Evolutionary conservation across 2,888 invertebrate species (phyloP).

Genomic region (Malachius bipustulatus): DNA sequence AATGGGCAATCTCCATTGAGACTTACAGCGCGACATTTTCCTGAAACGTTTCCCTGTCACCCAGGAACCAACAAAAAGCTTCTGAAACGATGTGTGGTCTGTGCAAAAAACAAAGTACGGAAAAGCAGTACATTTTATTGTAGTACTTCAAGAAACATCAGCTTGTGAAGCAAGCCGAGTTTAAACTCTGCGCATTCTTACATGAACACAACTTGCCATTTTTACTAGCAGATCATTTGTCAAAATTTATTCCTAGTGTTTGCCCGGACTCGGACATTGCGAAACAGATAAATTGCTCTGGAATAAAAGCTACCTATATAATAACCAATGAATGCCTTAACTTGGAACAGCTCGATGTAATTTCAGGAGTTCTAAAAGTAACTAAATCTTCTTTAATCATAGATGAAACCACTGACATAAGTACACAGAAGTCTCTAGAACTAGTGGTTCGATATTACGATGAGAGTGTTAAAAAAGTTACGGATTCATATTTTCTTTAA

Average conservation of each 20-base stretch:
- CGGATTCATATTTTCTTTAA: too few relatives aligned
- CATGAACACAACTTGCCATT: constrained; percentile 15
- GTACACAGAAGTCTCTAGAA: too few relatives aligned
- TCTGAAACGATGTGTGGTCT: too few relatives aligned
- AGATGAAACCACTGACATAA: too few relatives aligned
- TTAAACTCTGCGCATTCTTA: constrained; percentile 12
- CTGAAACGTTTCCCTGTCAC: too few relatives aligned
- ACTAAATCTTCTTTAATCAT: too few relatives aligned
- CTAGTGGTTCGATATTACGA: too few relatives aligned
- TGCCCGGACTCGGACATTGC: constrained; percentile 17
- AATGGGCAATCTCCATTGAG: too few relatives aligned
- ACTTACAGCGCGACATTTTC: too few relatives aligned
- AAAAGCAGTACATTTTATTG: constrained; percentile 4
- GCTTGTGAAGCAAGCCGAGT: constrained; percentile 12
- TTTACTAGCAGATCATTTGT: constrained; percentile 15
- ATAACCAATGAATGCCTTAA: constrained; percentile 7
- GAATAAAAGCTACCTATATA: constrained; percentile 17
- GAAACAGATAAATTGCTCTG: constrained; percentile 13
- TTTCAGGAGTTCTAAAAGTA: constrained; percentile 1
- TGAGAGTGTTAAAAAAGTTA: too few relatives aligned
- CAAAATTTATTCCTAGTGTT: constrained; percentile 13
- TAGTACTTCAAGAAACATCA: constrained; percentile 10
- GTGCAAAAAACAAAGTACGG: too few relatives aligned
- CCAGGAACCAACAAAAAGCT: too few relatives aligned
- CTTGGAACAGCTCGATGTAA: neutral